Evolutionary conservation across 2,888 invertebrate species (phyloP).

Genomic region (Volucella inflata): DNA sequence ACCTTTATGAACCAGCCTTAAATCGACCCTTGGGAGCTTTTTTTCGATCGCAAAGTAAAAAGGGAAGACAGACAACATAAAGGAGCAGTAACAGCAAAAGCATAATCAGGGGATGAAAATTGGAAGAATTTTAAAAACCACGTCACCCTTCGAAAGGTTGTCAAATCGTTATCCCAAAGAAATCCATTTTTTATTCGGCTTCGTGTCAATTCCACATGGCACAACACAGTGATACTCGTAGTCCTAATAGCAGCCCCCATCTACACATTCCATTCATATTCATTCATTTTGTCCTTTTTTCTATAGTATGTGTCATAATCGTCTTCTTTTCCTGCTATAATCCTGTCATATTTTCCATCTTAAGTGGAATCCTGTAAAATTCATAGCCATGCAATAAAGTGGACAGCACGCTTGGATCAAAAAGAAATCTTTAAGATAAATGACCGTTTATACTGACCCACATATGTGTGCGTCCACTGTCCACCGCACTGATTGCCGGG

Average conservation of each 20-base stretch:
- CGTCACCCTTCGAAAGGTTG: constrained; percentile 62
- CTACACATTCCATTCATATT: constrained; percentile 72
- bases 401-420: constrained; percentile 48
- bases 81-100: constrained; percentile 11
- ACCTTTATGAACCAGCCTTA: constrained; percentile 64
- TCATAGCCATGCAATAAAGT: constrained; percentile 69
- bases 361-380: constrained; percentile 71
- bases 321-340: constrained; percentile 43
- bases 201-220: constrained; percentile 74
- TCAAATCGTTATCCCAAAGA: constrained; percentile 72
- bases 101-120: constrained; percentile 47
- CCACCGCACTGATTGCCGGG: constrained; percentile 42
- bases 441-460: constrained; percentile 70
- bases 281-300: constrained; percentile 50
- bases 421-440: constrained; percentile 62
- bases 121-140: constrained; percentile 65
- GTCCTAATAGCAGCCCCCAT: constrained; percentile 67
- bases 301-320: constrained; percentile 49
- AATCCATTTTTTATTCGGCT: constrained; percentile 72
- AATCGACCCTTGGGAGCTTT: constrained; percentile 72
- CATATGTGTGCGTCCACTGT: constrained; percentile 40
- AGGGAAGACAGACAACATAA: not conserved
- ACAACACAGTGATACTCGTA: constrained; percentile 46
- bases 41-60: constrained; percentile 47
- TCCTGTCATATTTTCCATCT: constrained; percentile 63